Evolutionary conservation across 2,113 vertebrate species (phyloP).

Genomic region (Petaurus breviceps): DNA sequence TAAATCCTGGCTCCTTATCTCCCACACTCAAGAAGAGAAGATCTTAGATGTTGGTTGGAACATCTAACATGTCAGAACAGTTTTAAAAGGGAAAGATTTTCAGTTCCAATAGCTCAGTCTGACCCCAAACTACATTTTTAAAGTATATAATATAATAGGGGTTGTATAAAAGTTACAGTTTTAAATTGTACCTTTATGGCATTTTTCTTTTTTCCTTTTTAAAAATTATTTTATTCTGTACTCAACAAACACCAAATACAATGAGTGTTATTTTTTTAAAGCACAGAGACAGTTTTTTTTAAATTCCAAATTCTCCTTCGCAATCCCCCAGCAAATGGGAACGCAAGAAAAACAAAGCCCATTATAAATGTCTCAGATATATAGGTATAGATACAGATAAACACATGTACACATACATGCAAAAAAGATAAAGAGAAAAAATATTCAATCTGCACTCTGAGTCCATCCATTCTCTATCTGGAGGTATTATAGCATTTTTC

Average conservation of each 20-base stretch:
- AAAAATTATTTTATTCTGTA: background rate
- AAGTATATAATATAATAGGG: background rate
- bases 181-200: background rate
- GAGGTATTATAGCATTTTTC: background rate
- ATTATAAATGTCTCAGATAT: background rate
- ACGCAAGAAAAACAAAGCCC: background rate
- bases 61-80: slow-evolving; percentile 10
- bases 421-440: background rate
- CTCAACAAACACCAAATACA: background rate
- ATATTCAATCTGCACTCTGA: background rate
- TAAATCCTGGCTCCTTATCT: slow-evolving; percentile 33
- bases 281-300: background rate
- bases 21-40: background rate
- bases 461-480: background rate
- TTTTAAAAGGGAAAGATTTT: slow-evolving; percentile 30
- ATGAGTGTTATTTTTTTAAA: background rate
- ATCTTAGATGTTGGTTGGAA: background rate
- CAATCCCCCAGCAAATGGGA: background rate
- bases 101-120: background rate
- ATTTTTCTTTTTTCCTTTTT: background rate
- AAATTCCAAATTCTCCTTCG: background rate
- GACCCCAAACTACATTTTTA: slow-evolving; percentile 13
- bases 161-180: slow-evolving; percentile 3
- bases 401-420: no score
- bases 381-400: background rate